Conservation (phyloP, 1,140 invertebrate species). For the Octopus bimaculoides region DNA sequence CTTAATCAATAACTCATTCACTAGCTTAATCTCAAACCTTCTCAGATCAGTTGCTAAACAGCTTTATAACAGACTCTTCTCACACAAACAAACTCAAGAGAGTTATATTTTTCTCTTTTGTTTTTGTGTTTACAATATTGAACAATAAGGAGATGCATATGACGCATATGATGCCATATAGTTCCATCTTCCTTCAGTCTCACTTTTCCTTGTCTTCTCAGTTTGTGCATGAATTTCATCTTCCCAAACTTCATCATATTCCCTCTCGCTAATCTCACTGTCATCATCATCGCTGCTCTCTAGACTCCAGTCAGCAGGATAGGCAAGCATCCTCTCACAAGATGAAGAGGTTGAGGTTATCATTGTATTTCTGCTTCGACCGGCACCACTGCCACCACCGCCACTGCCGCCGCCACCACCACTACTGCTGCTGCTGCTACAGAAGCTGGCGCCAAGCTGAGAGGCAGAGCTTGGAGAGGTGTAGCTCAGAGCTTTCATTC, state of each 20-base stretch:
- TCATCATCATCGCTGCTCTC: constrained; percentile 8
- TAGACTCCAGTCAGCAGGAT: background rate
- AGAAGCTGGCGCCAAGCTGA: background rate
- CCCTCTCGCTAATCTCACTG: background rate
- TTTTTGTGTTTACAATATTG: background rate
- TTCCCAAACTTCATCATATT: background rate
- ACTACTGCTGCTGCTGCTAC: background rate
- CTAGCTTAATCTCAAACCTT: too few species aligned
- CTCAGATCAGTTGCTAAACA: too few species aligned
- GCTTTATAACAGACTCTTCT: too few species aligned
- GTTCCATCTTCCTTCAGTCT: background rate
- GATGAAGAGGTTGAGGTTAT: background rate
- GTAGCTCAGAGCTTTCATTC: constrained; percentile 16
- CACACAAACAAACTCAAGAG: too few species aligned
- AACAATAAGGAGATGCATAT: constrained; percentile 1
- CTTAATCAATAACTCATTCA: too few species aligned
- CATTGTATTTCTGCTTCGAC: background rate
- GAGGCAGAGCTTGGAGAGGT: background rate
- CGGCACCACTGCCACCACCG: background rate
- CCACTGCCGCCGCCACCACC: background rate
- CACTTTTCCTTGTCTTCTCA: background rate
- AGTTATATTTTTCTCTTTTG: too few species aligned
- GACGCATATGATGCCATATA: background rate
- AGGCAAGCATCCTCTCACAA: background rate
- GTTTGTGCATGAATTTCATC: background rate